Base-by-base conservation (phyloP, 2,113 vertebrate genomes). In the Myodes glareolus region DNA sequence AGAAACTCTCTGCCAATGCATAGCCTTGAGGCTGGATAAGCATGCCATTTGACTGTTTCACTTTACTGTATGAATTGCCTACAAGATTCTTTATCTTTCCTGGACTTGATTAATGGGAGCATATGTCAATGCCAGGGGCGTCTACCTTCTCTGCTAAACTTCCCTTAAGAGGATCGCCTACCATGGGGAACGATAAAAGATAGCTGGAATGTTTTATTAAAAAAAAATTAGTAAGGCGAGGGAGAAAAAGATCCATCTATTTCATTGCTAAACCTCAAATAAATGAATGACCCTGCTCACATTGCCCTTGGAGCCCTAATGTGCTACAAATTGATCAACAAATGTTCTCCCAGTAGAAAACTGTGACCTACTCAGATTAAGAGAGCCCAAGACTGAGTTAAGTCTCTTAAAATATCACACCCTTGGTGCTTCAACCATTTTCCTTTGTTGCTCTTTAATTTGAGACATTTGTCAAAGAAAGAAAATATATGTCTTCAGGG, bases 371-470 rank as follows among this genome's bases (percentile, higher is more conserved):
- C 72, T 88, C 55, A 27, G 85, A 80, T 85, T 88, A 17, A 21
- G 70, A 76, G 50, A 96, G 92, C 93, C 82, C 67, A 90, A 85
- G 87, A 81, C 93, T 0, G 0, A 95, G 91, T 72, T 86, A 81
- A 93, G 50, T 93, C 90, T 94, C 52, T 95, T 97, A 98, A 98
- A 98, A 97, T 97, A 98, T 97, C 98, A 96, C 97, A 98, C 97
- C 92, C 97, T 97, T 95, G 97, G 92, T 97, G 95, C 76, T 95
- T 93, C 65, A 31, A 77, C 68, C 67, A 88, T 97, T 88, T 93
- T 95, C 98, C 84, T 97, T 97, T 93, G 96, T 94, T 95, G 90
- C 96, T 95, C 85, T 97, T 98, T 97, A 96, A 98, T 98, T 92
- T 93, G 93, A 98, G 94, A 96, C 92, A 97, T 98, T 98, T 97